Conservation (phyloP, 2,797 vertebrate species). For the Acipenser transmontanus region DNA sequence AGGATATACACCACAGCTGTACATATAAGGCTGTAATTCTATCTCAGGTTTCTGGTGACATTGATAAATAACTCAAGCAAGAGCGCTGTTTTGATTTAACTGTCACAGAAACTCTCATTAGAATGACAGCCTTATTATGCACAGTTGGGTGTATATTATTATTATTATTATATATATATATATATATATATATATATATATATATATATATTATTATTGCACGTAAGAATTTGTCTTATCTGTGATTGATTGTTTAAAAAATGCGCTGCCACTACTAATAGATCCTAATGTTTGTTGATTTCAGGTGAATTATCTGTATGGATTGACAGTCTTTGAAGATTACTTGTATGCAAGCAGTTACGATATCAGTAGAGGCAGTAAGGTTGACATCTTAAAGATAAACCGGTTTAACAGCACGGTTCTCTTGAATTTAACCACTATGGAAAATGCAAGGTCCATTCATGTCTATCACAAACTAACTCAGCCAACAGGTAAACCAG, state of each 20-base stretch:
- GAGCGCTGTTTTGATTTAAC: no score
- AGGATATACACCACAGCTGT: background rate
- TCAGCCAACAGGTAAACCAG: slow-evolving; percentile 78
- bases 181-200: no score
- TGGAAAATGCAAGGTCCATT: slow-evolving; percentile 67
- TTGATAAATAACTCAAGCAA: background rate
- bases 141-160: no score
- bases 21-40: background rate
- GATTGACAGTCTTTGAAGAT: slow-evolving; percentile 87
- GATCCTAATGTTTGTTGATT: slow-evolving; percentile 27
- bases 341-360: slow-evolving; percentile 80
- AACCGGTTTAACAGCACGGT: slow-evolving; percentile 86
- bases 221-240: background rate
- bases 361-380: slow-evolving; percentile 54
- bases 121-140: no score
- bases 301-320: slow-evolving; percentile 80
- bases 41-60: no score
- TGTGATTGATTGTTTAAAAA: slow-evolving; percentile 7
- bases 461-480: slow-evolving; percentile 82
- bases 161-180: no score
- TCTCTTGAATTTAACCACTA: slow-evolving; percentile 57
- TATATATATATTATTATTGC: no score
- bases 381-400: slow-evolving; percentile 70
- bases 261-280: no score
- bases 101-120: no score